Evolutionary conservation across 2,113 vertebrate species (phyloP).

Genomic region (Glaucidium brasilianum): DNA sequence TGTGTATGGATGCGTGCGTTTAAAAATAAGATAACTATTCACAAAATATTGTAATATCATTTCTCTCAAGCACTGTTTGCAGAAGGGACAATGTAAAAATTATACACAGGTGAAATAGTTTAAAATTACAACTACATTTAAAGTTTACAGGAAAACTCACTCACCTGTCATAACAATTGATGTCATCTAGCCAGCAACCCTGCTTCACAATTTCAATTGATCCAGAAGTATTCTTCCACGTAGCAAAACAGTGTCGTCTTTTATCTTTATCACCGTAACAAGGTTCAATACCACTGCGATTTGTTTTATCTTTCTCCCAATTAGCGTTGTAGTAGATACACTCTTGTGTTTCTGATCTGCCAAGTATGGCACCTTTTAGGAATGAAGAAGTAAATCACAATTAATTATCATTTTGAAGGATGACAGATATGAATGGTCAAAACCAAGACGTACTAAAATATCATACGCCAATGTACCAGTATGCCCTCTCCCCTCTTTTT

Average conservation of each 20-base stretch:
- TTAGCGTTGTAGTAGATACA: constrained; percentile 94
- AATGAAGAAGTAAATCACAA: not conserved
- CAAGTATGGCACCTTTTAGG: constrained; percentile 90
- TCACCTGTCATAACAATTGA: constrained; percentile 98
- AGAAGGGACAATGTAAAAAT: not conserved
- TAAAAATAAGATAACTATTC: not conserved
- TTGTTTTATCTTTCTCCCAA: constrained; percentile 97
- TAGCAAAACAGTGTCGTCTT: constrained; percentile 94
- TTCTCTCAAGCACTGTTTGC: not conserved
- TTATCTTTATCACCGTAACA: constrained; percentile 95
- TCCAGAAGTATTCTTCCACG: constrained; percentile 96
- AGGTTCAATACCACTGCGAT: constrained; percentile 89
- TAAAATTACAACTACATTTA: not conserved
- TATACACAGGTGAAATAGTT: accelerated
- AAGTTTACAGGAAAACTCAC: not conserved
- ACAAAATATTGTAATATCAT: not conserved
- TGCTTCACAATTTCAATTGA: constrained; percentile 93
- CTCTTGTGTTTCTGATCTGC: constrained; percentile 94
- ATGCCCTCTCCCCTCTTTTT: not conserved
- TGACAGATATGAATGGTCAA: not conserved
- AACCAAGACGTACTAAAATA: not conserved
- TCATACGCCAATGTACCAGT: no score
- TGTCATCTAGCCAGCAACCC: constrained; percentile 98
- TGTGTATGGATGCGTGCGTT: accelerated
- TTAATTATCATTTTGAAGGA: not conserved